Evolutionary conservation across 2,797 vertebrate genomes (phyloP), one percentile per base, ranked within the genome.

Genomic region (Bucorvus abyssinicus): DNA sequence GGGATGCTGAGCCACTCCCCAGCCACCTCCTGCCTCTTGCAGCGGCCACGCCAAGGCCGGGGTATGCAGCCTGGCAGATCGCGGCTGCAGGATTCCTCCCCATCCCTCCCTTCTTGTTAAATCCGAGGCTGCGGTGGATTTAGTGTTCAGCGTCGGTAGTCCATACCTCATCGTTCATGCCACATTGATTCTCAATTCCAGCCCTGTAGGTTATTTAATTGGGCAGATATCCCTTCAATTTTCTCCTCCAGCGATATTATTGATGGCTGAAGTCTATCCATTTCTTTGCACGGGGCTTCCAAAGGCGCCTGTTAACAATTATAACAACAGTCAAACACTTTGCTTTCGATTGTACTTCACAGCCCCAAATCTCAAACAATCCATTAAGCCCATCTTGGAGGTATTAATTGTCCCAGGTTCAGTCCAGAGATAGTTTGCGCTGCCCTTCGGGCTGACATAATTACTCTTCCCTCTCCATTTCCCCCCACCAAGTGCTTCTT

Each of bases 201-300:
- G 94, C 91, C 93, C 94, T 47, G 82, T 6, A 78, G 95, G 63
- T 94, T 78, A 90, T 94, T 96, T 97, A 96, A 97, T 94, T 96
- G 96, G 95, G 92, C 87, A 97, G 94, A 94, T 96, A 95, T 96
- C 95, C 93, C 93, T 95, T 67, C 94, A 91, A 81, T 93, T 93
- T 96, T 84, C 89, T 90, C 91, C 91, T 94, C 86, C 93, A 97
- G 97, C 27, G 16, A 90, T 79, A 80, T 57, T 93, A 94, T 90
- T 71, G 65, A 92, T 84, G 87, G 94, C 84, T 60, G 80, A 94
- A 85, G 92, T 90, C 85, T 89, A 79, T 81, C 84, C 52, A 68
- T 75, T 94, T 82, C 92, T 90, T 92, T 47, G 52, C 68, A 56
- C 8, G 0, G 45, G 59, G 50, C 50, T 91, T 67, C 87, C 34